Evolutionary conservation across 2,797 vertebrate species (phyloP).

Genomic region (Gallinago stenura): DNA sequence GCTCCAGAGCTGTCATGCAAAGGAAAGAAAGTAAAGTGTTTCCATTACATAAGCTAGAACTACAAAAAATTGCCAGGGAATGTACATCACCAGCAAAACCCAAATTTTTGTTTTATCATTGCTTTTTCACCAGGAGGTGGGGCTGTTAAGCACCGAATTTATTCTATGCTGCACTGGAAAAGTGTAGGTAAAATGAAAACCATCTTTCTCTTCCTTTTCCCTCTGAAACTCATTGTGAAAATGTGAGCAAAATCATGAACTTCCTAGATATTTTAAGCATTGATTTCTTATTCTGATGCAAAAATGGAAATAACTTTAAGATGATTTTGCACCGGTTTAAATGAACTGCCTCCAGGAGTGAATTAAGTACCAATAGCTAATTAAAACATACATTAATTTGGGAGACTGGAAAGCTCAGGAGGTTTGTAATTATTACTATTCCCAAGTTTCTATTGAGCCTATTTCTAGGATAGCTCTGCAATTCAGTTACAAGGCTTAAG

Average conservation of each 20-base stretch:
- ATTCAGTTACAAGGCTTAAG: conserved; percentile 21
- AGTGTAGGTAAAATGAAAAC: not conserved
- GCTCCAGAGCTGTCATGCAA: not conserved
- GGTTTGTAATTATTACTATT: conserved; percentile 66
- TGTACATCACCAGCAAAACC: not conserved
- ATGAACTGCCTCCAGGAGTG: conserved; percentile 4
- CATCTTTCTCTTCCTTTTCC: not conserved
- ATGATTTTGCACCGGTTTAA: not conserved
- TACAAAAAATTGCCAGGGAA: not conserved
- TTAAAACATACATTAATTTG: conserved; percentile 62
- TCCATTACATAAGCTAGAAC: not conserved
- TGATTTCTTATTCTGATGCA: not conserved
- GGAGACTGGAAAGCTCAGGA: conserved; percentile 40
- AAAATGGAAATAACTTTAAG: conserved; percentile 28
- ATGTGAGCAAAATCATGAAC: not conserved
- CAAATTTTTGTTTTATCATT: not conserved
- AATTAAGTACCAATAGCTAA: conserved; percentile 53
- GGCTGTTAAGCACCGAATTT: conserved; percentile 62
- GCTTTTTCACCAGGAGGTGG: conserved; percentile 67
- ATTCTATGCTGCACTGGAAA: not conserved
- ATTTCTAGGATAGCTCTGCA: conserved; percentile 29
- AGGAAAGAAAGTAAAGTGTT: not conserved
- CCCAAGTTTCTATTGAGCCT: conserved; percentile 23
- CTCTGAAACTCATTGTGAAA: not conserved
- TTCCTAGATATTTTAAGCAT: conserved; percentile 27